Evolutionary conservation across 2,113 vertebrate genomes (phyloP), one percentile per base, ranked within the genome.

Genomic region (Marmota monax): DNA sequence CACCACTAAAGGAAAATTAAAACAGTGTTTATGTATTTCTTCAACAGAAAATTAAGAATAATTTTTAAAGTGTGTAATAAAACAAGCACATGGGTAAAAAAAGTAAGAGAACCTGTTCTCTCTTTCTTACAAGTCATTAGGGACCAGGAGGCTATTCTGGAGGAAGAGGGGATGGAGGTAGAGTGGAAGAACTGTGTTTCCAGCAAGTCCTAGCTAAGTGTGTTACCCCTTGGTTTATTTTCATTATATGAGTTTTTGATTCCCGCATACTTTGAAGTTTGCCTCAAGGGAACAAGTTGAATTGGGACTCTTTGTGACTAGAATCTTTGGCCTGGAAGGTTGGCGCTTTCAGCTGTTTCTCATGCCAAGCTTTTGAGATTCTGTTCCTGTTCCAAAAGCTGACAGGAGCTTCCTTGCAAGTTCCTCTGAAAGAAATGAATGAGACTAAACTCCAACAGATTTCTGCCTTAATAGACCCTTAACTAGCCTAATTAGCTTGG

Each of bases 371-470:
- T 90, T 98, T 95, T 96, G 93, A 96, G 97, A 98, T 95, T 96
- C 97, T 95, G 92, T 97, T 96, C 97, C 78, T 23, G 18, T 96
- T 97, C 97, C 97, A 97, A 97, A 96, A 90, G 89, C 98, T 97
- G 95, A 97, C 97, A 97, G 98, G 97, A 96, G 95, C 96, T 96
- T 97, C 97, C 95, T 94, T 97, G 97, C 97, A 97, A 97, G 80
- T 87, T 96, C 88, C 94, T 87, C 94, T 97, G 95, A 98, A 96
- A 97, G 96, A 94, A 97, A 96, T 96, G 97, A 98, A 97, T 96
- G 96, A 96, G 53, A 93, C 96, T 93, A 92, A 96, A 97, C 92
- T 97, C 79, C 94, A 96, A 65, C 96, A 97, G 96, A 97, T 97
- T 97, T 94, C 93, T 97, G 98, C 94, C 93, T 98, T 92, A 87